These are phyloP conservation scores for Temnothorax rugatulus DNA, from an alignment of 2,888 invertebrate genomes.

Conservation along the genomic window DNA sequence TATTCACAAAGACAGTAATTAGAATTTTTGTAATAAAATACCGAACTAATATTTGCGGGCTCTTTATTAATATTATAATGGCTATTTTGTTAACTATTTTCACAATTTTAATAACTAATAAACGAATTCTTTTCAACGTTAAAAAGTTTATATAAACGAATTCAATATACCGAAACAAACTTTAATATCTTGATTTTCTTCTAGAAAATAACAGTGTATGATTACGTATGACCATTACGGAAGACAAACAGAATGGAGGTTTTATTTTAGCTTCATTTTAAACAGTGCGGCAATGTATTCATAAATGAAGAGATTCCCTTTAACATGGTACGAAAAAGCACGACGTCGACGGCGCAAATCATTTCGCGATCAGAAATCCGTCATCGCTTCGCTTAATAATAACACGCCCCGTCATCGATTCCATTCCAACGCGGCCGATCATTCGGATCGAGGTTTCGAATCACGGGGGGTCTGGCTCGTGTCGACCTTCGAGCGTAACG, in stretches of 20 bases:
- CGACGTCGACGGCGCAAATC: slow-evolving; percentile 18
- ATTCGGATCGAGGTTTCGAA: slow-evolving; percentile 47
- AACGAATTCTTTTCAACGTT: neutral
- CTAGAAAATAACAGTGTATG: neutral
- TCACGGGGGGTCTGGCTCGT: slow-evolving; percentile 29
- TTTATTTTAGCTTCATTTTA: neutral
- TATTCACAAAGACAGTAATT: neutral
- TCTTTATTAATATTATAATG: neutral
- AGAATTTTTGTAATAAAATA: neutral
- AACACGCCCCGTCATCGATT: slow-evolving; percentile 56
- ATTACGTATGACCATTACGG: neutral
- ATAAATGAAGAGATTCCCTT: slow-evolving; percentile 26
- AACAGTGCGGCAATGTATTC: neutral
- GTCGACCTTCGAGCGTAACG: slow-evolving; percentile 44
- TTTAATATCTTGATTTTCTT: neutral
- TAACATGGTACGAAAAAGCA: slow-evolving; percentile 5
- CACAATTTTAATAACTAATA: neutral
- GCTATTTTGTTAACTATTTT: neutral
- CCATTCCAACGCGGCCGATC: slow-evolving; percentile 43
- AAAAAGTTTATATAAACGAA: neutral
- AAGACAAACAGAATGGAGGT: neutral
- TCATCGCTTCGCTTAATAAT: slow-evolving; percentile 50
- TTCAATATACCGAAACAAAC: neutral
- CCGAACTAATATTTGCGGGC: neutral
- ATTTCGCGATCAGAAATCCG: slow-evolving; percentile 40